phyloP scores from a whole-genome alignment of 23 tunicate species.

The Oikopleura albicans region DNA sequence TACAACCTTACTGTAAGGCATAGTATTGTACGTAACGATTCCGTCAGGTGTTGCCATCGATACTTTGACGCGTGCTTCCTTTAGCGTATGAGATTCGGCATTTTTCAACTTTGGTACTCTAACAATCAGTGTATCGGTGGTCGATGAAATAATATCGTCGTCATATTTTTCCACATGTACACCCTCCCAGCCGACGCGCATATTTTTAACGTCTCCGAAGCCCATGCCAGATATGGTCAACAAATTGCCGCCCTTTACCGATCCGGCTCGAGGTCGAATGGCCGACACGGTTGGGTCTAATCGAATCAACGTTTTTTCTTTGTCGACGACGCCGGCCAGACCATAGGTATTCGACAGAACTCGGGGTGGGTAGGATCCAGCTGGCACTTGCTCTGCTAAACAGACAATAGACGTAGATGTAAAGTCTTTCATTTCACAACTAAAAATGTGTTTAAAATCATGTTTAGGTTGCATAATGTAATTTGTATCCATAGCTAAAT shows the following conservation, averaged over 20 bases:
- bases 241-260: background rate
- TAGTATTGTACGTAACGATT: background rate
- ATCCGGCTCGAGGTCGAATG: background rate
- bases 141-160: background rate
- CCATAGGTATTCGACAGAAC: background rate
- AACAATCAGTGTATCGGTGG: background rate
- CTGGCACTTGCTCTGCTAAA: background rate
- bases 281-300: background rate
- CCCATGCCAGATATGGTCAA: background rate
- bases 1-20: too few relatives aligned
- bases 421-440: background rate
- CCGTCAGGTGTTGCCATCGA: background rate
- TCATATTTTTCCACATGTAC: background rate
- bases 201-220: background rate
- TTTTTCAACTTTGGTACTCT: background rate
- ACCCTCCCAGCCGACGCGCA: background rate
- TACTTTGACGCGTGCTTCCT: background rate
- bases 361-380: background rate
- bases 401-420: background rate
- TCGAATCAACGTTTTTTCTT: background rate
- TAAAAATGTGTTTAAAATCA: too few relatives aligned
- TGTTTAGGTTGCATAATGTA: too few relatives aligned
- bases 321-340: background rate
- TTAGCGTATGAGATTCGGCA: background rate
- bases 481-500: too few relatives aligned